Evolutionary conservation across 1,140 invertebrate genomes (phyloP), one percentile per base, ranked within the genome.

Genomic region (Antheraea pernyi): DNA sequence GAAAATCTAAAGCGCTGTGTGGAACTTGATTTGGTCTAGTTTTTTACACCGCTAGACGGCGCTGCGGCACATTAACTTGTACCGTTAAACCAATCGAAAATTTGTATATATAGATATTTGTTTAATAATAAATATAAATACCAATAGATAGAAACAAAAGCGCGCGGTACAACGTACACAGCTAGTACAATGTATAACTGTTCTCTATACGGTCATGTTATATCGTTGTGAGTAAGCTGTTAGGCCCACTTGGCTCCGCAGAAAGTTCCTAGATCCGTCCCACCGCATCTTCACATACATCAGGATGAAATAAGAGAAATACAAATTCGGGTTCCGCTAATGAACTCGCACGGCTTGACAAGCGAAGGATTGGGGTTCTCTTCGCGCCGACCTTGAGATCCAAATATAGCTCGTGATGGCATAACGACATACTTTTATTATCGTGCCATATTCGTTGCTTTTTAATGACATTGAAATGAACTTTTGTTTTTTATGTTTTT

Each of bases 321-420:
- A 53, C 11, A 63, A 30, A 37, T 63, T 30, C 16, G 61, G 16
- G 11, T 63, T 7, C 61, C 59, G 18, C 61, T 63, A 63, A 63
- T 63, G 61, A 63, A 63, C 61, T 37, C 61, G 37, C 61, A 63
- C 61, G 9, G 46, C 13, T 63, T 63, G 61, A 63, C 61, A 63
- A 13, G 61, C 61, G 18, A 36, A 63, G 61, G 61, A 63, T 63
- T 37, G 22, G 61, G 61, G 19, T 37, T 11, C 22, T 2, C 1
- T 1, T 30, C 59, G 19, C 59, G 19, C 19, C 37, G 61, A 63
- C 61, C 61, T 63, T 63, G 61, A 19, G 61, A 11, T 63, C 61
- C 30, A 63, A 63, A 63, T 63, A 63, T 63, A 63, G 61, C 61
- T 37, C 8, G 61, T 63, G 61, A 63, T 37, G 61, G 61, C 30